phyloP scores from a whole-genome alignment of 2,888 invertebrate genomes.

The Drosophila yooni region DNA sequence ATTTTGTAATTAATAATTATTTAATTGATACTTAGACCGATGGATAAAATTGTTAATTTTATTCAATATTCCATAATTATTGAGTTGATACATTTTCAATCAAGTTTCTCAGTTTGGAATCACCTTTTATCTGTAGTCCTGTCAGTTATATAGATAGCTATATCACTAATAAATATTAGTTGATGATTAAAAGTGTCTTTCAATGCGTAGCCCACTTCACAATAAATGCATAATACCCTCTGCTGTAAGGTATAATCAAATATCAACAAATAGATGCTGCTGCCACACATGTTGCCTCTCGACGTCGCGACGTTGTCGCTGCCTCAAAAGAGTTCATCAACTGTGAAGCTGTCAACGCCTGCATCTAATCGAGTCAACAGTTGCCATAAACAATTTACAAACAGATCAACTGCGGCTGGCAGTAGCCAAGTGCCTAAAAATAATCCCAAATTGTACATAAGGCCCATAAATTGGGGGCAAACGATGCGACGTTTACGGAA shows the following conservation, averaged over 20 bases:
- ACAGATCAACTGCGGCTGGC: constrained; percentile 46
- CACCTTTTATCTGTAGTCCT: background rate
- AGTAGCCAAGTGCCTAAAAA: constrained; percentile 49
- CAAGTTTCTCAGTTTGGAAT: background rate
- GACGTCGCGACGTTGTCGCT: constrained; percentile 27
- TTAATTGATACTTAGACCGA: background rate
- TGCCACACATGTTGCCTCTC: constrained; percentile 60
- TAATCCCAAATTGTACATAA: constrained; percentile 35
- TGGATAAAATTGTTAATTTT: background rate
- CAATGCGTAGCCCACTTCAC: too few relatives aligned
- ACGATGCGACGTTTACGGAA: constrained; percentile 44
- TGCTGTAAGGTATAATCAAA: background rate
- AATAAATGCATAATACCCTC: background rate
- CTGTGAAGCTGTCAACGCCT: constrained; percentile 71
- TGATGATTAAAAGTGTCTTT: background rate
- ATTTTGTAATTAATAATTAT: too few relatives aligned
- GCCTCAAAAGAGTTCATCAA: constrained; percentile 72
- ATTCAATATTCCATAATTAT: background rate
- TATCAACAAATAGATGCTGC: constrained; percentile 11
- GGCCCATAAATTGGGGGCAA: constrained; percentile 38
- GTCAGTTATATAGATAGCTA: rapidly evolving
- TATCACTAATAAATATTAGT: background rate
- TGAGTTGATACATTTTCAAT: background rate
- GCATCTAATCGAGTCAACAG: constrained; percentile 71
- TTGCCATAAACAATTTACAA: constrained; percentile 77